Evolutionary conservation across 1,140 invertebrate species (phyloP).

Genomic region (Scaptomyza montana): DNA sequence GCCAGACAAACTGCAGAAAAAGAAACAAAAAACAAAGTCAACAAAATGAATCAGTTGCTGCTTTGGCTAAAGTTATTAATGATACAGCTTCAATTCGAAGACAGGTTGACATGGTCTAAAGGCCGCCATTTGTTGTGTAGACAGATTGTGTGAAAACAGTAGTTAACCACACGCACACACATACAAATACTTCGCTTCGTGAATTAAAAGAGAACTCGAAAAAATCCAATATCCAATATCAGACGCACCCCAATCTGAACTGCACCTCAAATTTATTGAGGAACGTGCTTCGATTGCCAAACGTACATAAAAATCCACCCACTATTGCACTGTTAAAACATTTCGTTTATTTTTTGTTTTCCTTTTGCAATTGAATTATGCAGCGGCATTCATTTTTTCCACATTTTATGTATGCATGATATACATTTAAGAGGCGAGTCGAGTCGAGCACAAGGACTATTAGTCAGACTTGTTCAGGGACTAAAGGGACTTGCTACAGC

Average conservation of each 20-base stretch:
- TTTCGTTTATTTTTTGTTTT: not conserved
- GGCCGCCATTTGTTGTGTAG: not conserved
- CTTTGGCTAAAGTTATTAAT: slow-evolving; percentile 62
- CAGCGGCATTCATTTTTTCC: slow-evolving; percentile 31
- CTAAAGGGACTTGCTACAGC: not conserved
- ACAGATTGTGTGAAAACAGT: slow-evolving; percentile 41
- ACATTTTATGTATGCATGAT: slow-evolving; percentile 38
- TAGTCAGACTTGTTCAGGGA: not conserved
- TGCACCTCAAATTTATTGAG: slow-evolving; percentile 60
- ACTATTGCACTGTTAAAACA: slow-evolving; percentile 7
- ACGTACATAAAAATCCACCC: slow-evolving; percentile 66
- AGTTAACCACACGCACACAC: slow-evolving; percentile 43
- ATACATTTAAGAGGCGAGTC: slow-evolving; percentile 50
- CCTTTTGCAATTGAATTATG: slow-evolving; percentile 66
- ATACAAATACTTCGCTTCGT: slow-evolving; percentile 35
- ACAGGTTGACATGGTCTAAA: slow-evolving; percentile 19
- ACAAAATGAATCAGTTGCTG: slow-evolving; percentile 59
- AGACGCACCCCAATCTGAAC: not conserved
- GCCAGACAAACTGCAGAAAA: slow-evolving; percentile 25
- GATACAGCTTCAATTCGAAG: slow-evolving; percentile 23
- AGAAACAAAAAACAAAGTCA: too few relatives aligned
- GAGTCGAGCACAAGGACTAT: slow-evolving; percentile 1
- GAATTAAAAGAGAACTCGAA: slow-evolving; percentile 63
- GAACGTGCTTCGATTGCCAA: slow-evolving; percentile 63
- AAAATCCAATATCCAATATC: slow-evolving; percentile 49